Evolutionary conservation across 2,113 vertebrate species (phyloP).

Genomic region (Psittacus erithacus): DNA sequence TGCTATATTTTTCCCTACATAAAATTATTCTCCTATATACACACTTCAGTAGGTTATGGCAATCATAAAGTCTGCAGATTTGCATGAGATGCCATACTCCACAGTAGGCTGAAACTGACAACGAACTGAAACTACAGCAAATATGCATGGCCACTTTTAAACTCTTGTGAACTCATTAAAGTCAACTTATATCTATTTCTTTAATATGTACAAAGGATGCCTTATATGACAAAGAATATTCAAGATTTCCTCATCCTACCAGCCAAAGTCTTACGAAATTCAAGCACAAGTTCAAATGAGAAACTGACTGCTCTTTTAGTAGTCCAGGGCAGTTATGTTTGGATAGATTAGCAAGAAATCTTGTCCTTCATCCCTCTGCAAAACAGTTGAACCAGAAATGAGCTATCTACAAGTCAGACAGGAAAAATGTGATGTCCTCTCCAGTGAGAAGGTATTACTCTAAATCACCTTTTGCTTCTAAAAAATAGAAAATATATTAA

Average conservation of each 20-base stretch:
- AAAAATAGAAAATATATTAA: background rate
- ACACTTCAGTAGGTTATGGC: background rate
- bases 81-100: background rate
- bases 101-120: background rate
- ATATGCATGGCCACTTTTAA: background rate
- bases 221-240: background rate
- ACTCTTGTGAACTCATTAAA: background rate
- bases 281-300: background rate
- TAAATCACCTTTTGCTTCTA: background rate
- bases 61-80: background rate
- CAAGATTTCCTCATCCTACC: background rate
- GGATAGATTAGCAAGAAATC: background rate
- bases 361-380: background rate
- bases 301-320: background rate
- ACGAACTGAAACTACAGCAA: background rate
- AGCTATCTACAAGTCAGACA: background rate
- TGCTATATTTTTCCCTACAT: background rate
- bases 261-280: background rate
- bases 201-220: background rate
- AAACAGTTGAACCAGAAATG: background rate
- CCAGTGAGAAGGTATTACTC: background rate
- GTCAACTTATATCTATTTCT: background rate
- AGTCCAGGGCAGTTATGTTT: background rate
- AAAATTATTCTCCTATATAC: background rate
- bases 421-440: background rate